Evolutionary conservation across 2,888 invertebrate species (phyloP), one percentile per base, ranked within the genome.

Genomic region (Drosophila limbata): DNA sequence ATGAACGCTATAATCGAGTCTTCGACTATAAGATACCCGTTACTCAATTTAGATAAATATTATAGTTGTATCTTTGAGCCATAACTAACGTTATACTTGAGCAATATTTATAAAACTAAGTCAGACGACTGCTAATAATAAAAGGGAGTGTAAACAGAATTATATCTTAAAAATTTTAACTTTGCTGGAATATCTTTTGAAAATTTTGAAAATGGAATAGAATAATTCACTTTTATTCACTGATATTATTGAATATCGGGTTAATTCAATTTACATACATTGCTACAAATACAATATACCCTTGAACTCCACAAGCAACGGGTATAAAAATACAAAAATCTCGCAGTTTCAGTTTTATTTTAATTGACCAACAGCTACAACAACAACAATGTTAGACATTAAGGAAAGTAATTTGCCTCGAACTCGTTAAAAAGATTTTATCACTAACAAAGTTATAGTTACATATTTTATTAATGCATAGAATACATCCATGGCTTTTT

Each of bases 281-380:
- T 28, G 28, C 28, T 8, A 28, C 6, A 1, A 28, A 15, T 39
- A 39, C 39, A 39, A 17, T 9, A 39, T 39, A 15, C 39, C 15
- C 39, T 1, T 39, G 4, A 3, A 39, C 6, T 9, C 2, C 8
- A 39, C 15, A 15, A 9, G 15, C 17, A 15, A 17, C 15, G 11
- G 42, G 42, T 42, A 42, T 19, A 10, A 9, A 40, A 17, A 40
- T 17, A 52, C 33, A 47, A 63, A 64, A 57, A 44, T 53, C 76
- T 37, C 42, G 39, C 55, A 60, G 19, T 69, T 62, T 40, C 42
- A 63, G 60, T 65, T 56, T 53, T 65, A 79, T 87, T 81, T 75
- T 66, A 88, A 78, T 87, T 79, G 64, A 81, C 59, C 77, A 72
- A 51, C 52, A 56, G 28, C 63, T 67, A 39, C 69, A 67, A 6